Evolutionary conservation across 2,113 vertebrate species (phyloP).

Genomic region (Gallinago paraguaiae): DNA sequence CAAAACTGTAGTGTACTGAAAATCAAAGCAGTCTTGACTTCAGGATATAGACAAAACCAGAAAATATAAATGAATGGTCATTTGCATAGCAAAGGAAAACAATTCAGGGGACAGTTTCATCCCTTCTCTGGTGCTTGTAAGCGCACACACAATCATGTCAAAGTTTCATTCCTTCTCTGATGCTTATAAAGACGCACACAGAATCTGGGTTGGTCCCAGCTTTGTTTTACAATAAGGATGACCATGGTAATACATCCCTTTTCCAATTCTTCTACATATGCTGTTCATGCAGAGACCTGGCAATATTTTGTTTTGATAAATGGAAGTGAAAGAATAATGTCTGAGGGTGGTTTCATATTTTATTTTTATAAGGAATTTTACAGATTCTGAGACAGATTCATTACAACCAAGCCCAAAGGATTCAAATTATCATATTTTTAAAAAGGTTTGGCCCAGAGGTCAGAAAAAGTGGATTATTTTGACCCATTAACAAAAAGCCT

Average conservation of each 20-base stretch:
- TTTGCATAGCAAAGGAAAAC: not conserved
- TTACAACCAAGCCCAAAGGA: not conserved
- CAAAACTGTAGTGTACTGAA: not conserved
- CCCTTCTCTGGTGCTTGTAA: not conserved
- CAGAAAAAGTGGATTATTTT: not conserved
- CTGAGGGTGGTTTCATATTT: not conserved
- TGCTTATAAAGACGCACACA: not conserved
- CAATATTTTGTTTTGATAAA: not conserved
- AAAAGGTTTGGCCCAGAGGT: not conserved
- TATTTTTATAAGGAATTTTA: not conserved
- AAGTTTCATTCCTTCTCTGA: not conserved
- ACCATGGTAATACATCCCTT: not conserved
- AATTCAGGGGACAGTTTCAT: not conserved
- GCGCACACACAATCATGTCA: fast-evolving
- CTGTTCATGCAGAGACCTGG: not conserved
- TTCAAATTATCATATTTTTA: not conserved
- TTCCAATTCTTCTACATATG: not conserved
- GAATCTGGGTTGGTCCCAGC: not conserved
- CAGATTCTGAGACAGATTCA: not conserved
- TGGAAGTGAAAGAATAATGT: not conserved
- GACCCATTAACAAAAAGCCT: not conserved
- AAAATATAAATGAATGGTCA: not conserved
- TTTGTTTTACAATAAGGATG: not conserved
- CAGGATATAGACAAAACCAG: not conserved
- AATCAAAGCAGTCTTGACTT: not conserved